Base-by-base conservation (phyloP, 2,888 invertebrate genomes). In the Odontocerum albicorne region DNA sequence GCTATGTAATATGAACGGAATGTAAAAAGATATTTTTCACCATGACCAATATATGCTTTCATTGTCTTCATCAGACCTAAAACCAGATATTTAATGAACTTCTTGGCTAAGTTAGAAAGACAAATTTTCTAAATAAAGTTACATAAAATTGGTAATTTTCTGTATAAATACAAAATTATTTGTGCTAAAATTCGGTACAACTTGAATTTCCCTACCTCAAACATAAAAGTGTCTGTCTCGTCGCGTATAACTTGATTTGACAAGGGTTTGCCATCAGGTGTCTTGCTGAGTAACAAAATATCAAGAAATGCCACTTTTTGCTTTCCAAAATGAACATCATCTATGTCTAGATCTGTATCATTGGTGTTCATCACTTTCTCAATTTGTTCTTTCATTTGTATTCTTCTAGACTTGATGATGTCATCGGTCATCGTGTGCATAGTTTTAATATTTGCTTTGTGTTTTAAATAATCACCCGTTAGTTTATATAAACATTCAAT, bases 381-480 rank as follows among this genome's bases (percentile, higher is more conserved):
- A 17, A 55, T 55, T 22, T 57, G 35, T 21, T 50, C 45, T 19
- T 49, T 47, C 10, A 65, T 16, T 40, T 62, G 57, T 27, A 60
- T 20, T 55, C 57, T 63, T 33, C 64, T 62, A 38, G 60, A 45
- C 1, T 39, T 17, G 3, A 71, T 70, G 0, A 71, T 67, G 4
- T 57, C 17, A 12, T 51, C 62, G 2, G 66, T 66, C 27, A 64
- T 64, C 10, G 47, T 47, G 49, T 71, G 70, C 3, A 72, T 49
- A 2, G 65, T 61, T 54, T 66, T 65, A 15, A 70, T 32, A 3
- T 62, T 56, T 40, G 64, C 61, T 10, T 47, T 67, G 62, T 80
- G 77, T 45, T 71, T 69, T 56, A 68, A 71, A n/a, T 79, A 81
- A 32, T 70, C 68, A 45, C 62, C 64, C 1, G 78, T 67, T 8